A percentile compares a stretch with the other conserved stretches of the same genome.
Evolutionary conservation across 2,113 vertebrate species (phyloP).

Genomic region (Scomber scombrus): DNA sequence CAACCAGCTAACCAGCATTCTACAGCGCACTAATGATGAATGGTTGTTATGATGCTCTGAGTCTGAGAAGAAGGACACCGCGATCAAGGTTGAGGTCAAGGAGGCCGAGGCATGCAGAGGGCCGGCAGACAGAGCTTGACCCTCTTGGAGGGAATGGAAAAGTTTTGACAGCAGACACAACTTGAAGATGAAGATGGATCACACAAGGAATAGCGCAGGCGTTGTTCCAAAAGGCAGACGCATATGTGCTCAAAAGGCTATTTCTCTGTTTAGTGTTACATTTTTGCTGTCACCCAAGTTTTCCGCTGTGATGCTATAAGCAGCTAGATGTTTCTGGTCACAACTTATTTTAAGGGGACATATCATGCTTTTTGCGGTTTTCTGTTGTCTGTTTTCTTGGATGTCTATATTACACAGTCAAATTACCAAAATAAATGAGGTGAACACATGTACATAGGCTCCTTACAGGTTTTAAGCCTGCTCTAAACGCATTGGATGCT

Average conservation of each 20-base stretch:
- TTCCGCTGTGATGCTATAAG: background rate
- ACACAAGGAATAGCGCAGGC: constrained; percentile 39
- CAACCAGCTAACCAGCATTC: background rate
- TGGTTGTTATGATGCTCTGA: too few relatives aligned
- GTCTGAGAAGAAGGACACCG: constrained; percentile 16
- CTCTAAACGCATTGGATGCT: too few relatives aligned
- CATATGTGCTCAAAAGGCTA: constrained; percentile 22
- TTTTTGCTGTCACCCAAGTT: constrained; percentile 41
- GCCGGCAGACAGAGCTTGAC: constrained; percentile 43
- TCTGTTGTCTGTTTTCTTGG: too few relatives aligned
- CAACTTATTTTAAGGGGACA: background rate
- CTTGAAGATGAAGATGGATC: constrained; percentile 55
- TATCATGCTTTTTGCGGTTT: too few relatives aligned
- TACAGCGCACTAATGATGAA: too few relatives aligned
- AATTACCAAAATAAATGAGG: too few relatives aligned
- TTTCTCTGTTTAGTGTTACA: constrained; percentile 56
- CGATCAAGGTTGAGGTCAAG: constrained; percentile 36
- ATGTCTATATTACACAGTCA: too few relatives aligned
- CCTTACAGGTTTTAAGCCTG: too few relatives aligned
- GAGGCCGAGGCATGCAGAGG: constrained; percentile 22
- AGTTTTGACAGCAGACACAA: constrained; percentile 47
- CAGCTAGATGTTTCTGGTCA: background rate
- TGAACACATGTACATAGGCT: too few relatives aligned
- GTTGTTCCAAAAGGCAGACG: constrained; percentile 36
- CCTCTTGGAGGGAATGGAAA: constrained; percentile 32